Base-by-base conservation (phyloP, 2,888 invertebrate genomes). In the Leptinotarsa peninsularis region DNA sequence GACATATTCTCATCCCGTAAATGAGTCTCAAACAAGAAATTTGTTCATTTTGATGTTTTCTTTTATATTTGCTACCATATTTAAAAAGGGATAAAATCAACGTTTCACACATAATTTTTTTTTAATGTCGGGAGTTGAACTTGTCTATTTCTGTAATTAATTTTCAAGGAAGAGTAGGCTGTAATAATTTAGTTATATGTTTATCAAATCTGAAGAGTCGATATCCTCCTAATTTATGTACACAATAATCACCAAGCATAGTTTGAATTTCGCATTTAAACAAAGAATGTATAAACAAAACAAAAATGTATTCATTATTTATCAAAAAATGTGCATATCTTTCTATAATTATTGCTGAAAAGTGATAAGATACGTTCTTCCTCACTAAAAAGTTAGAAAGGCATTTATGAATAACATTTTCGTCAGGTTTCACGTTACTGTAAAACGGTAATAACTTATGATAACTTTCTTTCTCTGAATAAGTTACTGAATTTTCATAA, bases 301-400 rank as follows among this genome's bases (percentile, higher is more conserved):
- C 58, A 33, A 15, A 4, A 63, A 63, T 10, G n/a, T 17, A 17
- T 10, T 63, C 63, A 63, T 33, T 63, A 63, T 43, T 27, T 43
- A 43, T 33, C 17, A 15, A 63, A 63, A 27, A 63, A n/a, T 63
- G 17, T n/a, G 43, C 63, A 63, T 43, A 63, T 33, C 43, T 63
- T 63, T 43, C 5, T n/a, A 63, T 43, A 63, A 33, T 63, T 23
- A 23, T 21, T 23, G 2, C 21, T 58, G 23, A 58, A 23, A 23
- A 58, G 58, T 58, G 58, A 58, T 58, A 58, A 58, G 58, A 18
- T 14, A 58, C 1, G 1, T 58, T 58, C 23, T 23, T 58, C 23
- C 58, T 33, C 33, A 33, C 7, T 7, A 7, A 21, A 21, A 58
- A 21, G 4, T 23, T 4, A 58, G 18, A 15, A 56, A 18, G 17